These are phyloP conservation scores for Pedicia rivosa DNA, from an alignment of 2,888 invertebrate species.

Conservation along the genomic window DNA sequence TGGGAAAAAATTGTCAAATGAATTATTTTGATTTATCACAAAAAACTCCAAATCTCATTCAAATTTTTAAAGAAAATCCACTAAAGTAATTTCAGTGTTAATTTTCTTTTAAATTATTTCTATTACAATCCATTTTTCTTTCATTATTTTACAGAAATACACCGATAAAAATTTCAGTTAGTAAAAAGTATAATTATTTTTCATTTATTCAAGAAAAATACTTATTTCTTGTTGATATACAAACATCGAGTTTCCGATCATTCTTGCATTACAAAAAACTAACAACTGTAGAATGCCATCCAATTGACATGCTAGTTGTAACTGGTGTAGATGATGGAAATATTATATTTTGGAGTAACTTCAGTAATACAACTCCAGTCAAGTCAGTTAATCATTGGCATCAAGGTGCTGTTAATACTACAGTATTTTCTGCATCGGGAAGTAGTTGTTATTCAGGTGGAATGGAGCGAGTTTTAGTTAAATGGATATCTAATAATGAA, in stretches of 20 bases:
- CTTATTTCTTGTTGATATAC: too few species aligned
- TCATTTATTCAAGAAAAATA: too few species aligned
- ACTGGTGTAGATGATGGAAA: background rate
- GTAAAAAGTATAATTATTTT: too few species aligned
- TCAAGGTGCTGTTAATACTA: slow-evolving; percentile 45
- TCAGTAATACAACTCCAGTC: slow-evolving; percentile 18
- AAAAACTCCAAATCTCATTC: too few species aligned
- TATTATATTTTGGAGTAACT: background rate
- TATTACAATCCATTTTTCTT: too few species aligned
- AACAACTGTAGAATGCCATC: too few species aligned
- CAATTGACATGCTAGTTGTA: background rate
- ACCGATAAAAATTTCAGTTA: too few species aligned
- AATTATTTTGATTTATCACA: too few species aligned
- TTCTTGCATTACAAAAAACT: too few species aligned
- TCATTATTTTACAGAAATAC: too few species aligned
- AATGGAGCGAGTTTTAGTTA: slow-evolving; percentile 60
- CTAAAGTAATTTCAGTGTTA: background rate
- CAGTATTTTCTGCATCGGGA: slow-evolving; percentile 47
- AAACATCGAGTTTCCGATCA: too few species aligned
- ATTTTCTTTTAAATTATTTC: too few species aligned
- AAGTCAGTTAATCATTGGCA: slow-evolving; percentile 60
- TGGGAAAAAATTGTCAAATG: background rate
- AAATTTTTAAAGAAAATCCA: background rate
- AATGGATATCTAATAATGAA: slow-evolving; percentile 45
- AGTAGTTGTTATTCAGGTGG: slow-evolving; percentile 59